Conservation (phyloP, 2,888 invertebrate species). For the Scaptomyza polygonia region DNA sequence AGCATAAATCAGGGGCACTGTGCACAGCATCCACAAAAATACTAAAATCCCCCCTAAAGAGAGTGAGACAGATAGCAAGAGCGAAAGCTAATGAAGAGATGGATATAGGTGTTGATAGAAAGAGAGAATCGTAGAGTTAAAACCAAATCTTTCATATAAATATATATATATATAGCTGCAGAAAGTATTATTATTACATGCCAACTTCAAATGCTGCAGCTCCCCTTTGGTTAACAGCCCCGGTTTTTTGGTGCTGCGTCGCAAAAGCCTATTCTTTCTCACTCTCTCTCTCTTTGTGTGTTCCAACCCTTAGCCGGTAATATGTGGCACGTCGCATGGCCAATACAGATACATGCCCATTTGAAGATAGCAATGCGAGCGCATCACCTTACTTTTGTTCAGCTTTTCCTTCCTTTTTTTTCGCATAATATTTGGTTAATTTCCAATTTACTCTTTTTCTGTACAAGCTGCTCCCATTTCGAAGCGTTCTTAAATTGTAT, state of each 20-base stretch:
- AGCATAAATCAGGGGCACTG: constrained; percentile 56
- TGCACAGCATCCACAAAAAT: constrained; percentile 57
- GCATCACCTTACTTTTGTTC: constrained; percentile 11
- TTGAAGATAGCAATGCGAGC: constrained; percentile 28
- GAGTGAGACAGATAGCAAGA: constrained; percentile 1
- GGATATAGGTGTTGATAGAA: neutral
- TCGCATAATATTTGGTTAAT: constrained; percentile 3
- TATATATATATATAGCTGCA: no score
- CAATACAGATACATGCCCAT: constrained; percentile 55
- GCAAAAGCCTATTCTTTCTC: constrained; percentile 5
- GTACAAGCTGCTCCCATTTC: constrained; percentile 27
- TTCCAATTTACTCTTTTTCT: constrained; percentile 11
- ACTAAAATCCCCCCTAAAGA: neutral
- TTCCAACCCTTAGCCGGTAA: constrained; percentile 37
- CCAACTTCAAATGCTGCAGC: constrained; percentile 26
- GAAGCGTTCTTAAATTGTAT: constrained; percentile 16
- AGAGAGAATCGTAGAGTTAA: neutral
- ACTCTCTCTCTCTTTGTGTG: neutral
- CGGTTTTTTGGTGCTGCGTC: constrained; percentile 12
- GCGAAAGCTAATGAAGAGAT: constrained; percentile 1
- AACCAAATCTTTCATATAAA: neutral
- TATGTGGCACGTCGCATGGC: neutral
- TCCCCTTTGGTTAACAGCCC: constrained; percentile 25
- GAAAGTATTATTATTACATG: constrained; percentile 30
- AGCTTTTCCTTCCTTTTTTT: constrained; percentile 20